A percentile compares a stretch with the other conserved stretches of the same genome.
Evolutionary conservation across 2,888 invertebrate genomes (phyloP).

Genomic region (Rhimphoctona megacephalus): DNA sequence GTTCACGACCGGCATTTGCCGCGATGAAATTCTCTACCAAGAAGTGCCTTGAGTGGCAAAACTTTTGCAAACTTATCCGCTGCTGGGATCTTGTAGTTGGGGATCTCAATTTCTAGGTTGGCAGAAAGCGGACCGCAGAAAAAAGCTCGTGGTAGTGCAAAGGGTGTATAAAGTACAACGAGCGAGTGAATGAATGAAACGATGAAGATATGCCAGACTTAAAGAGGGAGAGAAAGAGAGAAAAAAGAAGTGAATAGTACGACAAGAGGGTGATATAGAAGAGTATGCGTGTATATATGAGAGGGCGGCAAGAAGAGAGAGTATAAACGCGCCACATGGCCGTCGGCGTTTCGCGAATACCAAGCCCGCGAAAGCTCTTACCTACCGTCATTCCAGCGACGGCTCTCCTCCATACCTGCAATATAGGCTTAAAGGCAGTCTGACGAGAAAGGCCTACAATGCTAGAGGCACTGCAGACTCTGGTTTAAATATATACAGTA

Average conservation of each 20-base stretch:
- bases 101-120: constrained; percentile 67
- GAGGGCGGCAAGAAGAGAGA: constrained; percentile 36
- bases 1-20: constrained; percentile 54
- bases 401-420: constrained; percentile 7
- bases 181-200: constrained; percentile 21
- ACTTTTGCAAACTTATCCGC: constrained; percentile 65
- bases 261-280: constrained; percentile 2
- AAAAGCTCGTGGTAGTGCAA: constrained; percentile 48
- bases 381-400: constrained; percentile 61
- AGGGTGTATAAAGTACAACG: constrained; percentile 59
- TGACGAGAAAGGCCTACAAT: constrained; percentile 36
- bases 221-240: background rate
- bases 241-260: constrained; percentile 12
- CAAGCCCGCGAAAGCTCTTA: constrained; percentile 59
- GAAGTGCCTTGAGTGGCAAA: constrained; percentile 52
- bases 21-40: constrained; percentile 42
- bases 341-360: constrained; percentile 76
- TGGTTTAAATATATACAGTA: constrained; percentile 16
- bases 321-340: constrained; percentile 73
- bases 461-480: constrained; percentile 44
- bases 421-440: constrained; percentile 41
- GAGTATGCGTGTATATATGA: background rate
- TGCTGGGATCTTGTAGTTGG: constrained; percentile 59
- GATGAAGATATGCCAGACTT: constrained; percentile 30
- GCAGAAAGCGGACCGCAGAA: constrained; percentile 65